These are phyloP conservation scores for Rhea pennata DNA, from an alignment of 2,113 vertebrate genomes.

Conservation along the genomic window DNA sequence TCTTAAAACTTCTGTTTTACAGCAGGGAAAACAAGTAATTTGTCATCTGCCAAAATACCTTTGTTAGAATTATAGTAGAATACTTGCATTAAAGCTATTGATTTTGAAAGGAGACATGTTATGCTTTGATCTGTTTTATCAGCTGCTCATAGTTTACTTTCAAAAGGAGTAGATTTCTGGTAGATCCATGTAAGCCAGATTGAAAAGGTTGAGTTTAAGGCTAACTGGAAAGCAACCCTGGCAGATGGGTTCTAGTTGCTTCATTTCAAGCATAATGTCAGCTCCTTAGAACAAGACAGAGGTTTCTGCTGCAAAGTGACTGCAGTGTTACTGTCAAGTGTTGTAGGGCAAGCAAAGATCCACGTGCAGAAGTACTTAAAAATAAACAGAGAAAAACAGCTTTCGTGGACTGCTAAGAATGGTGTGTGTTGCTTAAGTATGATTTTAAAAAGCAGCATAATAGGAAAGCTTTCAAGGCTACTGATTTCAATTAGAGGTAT, in stretches of 20 bases:
- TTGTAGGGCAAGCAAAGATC: neutral
- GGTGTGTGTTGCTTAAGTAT: neutral
- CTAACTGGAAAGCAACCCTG: neutral
- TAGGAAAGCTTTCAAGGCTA: neutral
- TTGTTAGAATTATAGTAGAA: neutral
- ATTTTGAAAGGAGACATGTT: neutral
- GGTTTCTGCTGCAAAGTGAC: neutral
- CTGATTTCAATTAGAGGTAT: neutral
- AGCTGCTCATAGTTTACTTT: neutral
- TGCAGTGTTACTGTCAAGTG: neutral
- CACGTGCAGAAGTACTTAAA: neutral
- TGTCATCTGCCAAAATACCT: neutral
- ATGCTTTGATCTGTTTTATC: neutral
- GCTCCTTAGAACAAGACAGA: neutral
- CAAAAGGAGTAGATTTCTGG: neutral
- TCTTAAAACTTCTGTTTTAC: neutral
- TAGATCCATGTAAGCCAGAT: neutral
- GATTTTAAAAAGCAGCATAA: neutral
- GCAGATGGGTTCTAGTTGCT: neutral
- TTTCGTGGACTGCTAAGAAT: neutral
- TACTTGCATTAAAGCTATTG: neutral
- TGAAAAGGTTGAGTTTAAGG: neutral
- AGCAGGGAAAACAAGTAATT: neutral
- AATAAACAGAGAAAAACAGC: neutral
- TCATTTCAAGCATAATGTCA: neutral